Conservation (phyloP, 2,888 invertebrate species). For the Dryadula phaetusa region DNA sequence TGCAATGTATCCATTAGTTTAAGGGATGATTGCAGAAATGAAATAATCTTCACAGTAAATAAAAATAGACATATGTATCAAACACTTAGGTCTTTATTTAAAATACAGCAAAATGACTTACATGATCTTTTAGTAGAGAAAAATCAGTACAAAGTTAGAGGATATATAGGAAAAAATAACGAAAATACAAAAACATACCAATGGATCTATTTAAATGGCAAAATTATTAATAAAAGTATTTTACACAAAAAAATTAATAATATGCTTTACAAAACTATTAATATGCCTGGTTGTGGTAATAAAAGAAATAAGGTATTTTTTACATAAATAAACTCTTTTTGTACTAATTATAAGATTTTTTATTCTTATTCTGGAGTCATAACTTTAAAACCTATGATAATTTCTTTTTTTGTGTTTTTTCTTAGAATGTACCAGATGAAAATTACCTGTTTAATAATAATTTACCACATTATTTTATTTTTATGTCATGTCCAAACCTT, state of each 20-base stretch:
- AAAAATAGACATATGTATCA: constrained; percentile 82
- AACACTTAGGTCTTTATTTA: constrained; percentile 71
- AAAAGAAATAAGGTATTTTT: constrained; percentile 57
- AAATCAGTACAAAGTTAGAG: constrained; percentile 79
- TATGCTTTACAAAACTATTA: constrained; percentile 52
- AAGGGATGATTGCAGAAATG: constrained; percentile 86
- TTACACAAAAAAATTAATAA: constrained; percentile 61
- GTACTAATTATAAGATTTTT: neutral
- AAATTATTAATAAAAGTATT: constrained; percentile 79
- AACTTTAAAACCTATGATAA: no score
- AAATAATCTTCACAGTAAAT: constrained; percentile 84
- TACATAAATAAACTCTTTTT: constrained; percentile 32
- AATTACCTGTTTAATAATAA: constrained; percentile 48
- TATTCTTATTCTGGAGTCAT: no score
- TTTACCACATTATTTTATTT: constrained; percentile 79
- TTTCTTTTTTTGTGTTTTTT: constrained; percentile 37
- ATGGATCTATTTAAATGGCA: constrained; percentile 87
- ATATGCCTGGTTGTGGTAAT: constrained; percentile 42
- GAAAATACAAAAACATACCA: constrained; percentile 65
- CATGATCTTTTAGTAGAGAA: constrained; percentile 73
- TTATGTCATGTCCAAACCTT: constrained; percentile 81
- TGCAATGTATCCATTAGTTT: constrained; percentile 87
- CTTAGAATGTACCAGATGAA: constrained; percentile 43
- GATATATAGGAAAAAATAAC: constrained; percentile 79
- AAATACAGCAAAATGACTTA: constrained; percentile 63